Base-by-base conservation (phyloP, 2,113 vertebrate genomes). In the Alexandromys fortis region DNA sequence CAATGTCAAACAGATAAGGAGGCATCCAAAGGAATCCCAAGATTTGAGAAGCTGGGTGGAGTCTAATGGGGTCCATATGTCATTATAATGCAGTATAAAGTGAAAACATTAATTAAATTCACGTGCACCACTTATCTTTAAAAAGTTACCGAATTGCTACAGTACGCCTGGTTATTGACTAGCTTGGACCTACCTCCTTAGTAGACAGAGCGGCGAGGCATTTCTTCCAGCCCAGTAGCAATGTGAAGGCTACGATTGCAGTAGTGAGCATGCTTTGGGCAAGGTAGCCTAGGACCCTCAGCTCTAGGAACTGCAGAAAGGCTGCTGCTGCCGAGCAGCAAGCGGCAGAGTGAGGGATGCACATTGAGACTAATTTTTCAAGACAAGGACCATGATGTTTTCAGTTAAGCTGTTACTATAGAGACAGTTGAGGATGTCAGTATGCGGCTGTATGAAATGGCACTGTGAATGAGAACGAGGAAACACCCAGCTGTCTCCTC, bases 61-160 rank as follows among this genome's bases (percentile, higher is more conserved):
- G 24, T 55, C 58, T 85, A 47, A 38, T 12, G 35, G 52, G 14
- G 8, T n/a, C 76, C 76, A 12, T 67, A 58, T 72, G 76, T 77
- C 58, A 90, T 33, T 78, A 16, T 10, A 87, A 76, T 86, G 65
- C 55, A 70, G 67, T 52, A 87, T 72, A 12, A 72, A 86, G 76
- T 90, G 7, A 95, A 90, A 87, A 77, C 14, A 49, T 83, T 65
- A 83, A 94, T 70, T 30, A 45, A 81, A 42, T 79, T 78, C 92
- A 68, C 19, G 16, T 75, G 3, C n/a, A 86, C 5, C 72, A 33
- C 38, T 81, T 47, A 47, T 7, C 7, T 16, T 52, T 26, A 2
- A 33, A 87, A 70, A 82, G 61, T 87, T 58, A 65, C 30, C 88
- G 35, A 67, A 58, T 68, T 77, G 26, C 86, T 83, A 67, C 3